These are phyloP conservation scores for Danaus melanippus DNA, from an alignment of 1,140 invertebrate species.

Conservation along the genomic window DNA sequence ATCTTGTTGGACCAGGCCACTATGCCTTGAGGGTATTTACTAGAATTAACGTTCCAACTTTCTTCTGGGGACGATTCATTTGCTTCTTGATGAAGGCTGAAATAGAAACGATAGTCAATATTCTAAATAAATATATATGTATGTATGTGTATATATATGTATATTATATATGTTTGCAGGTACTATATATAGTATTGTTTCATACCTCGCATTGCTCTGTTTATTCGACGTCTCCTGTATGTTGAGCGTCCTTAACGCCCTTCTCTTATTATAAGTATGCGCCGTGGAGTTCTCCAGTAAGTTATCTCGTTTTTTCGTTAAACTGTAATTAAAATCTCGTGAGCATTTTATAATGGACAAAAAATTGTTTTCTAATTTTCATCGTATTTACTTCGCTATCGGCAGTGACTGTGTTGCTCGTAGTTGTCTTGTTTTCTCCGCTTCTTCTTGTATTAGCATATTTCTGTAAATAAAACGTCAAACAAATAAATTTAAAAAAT, in stretches of 20 bases:
- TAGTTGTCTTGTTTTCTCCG: conserved; percentile 54
- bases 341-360: neutral
- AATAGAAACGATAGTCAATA: too few species aligned
- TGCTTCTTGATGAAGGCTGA: conserved; percentile 31
- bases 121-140: too few species aligned
- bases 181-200: neutral
- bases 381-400: conserved; percentile 43
- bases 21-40: conserved; percentile 33
- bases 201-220: conserved; percentile 38
- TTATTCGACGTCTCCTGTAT: conserved; percentile 59
- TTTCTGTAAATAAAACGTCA: conserved; percentile 37
- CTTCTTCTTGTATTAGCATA: conserved; percentile 47
- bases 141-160: too few species aligned
- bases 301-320: conserved; percentile 66
- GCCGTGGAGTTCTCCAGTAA: conserved; percentile 51
- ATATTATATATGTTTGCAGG: too few species aligned
- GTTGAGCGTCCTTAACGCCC: conserved; percentile 71
- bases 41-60: conserved; percentile 32
- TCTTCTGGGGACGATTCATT: conserved; percentile 48
- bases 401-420: conserved; percentile 63
- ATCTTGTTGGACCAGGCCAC: conserved; percentile 55
- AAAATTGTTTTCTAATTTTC: neutral
- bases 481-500: neutral
- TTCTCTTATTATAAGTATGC: conserved; percentile 70
- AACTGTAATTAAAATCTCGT: conserved; percentile 30